A percentile compares a stretch with the other conserved stretches of the same genome.
phyloP scores from a whole-genome alignment of 2,888 invertebrate genomes.

The Meta bourneti region DNA sequence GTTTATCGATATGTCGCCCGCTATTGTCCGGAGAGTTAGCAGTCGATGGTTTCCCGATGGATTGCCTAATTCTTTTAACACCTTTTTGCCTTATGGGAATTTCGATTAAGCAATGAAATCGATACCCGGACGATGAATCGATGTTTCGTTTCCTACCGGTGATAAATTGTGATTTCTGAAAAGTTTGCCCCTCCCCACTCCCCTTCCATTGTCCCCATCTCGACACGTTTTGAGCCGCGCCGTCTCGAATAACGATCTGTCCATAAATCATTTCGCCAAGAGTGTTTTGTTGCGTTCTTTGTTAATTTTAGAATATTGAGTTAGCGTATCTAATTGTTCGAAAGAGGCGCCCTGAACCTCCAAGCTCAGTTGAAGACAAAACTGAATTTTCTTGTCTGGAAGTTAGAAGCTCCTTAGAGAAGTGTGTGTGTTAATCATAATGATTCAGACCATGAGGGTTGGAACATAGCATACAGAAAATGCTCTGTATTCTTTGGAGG shows the following conservation, averaged over 20 bases:
- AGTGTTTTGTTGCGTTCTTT: neutral
- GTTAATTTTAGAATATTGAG: neutral
- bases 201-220: conserved; percentile 3
- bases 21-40: conserved; percentile 62
- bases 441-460: no score
- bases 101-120: conserved; percentile 75
- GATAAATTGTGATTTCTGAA: conserved; percentile 67
- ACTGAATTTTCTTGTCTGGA: no score
- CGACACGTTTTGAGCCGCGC: conserved; percentile 26
- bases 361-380: no score
- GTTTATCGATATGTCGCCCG: conserved; percentile 76
- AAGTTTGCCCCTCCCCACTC: conserved; percentile 35
- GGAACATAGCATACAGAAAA: no score
- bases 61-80: conserved; percentile 77
- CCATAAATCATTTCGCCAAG: conserved; percentile 5
- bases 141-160: conserved; percentile 40
- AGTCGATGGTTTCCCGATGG: conserved; percentile 66
- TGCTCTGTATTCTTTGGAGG: no score
- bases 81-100: conserved; percentile 76
- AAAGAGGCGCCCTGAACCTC: no score
- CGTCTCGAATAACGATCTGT: conserved; percentile 3
- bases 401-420: no score
- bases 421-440: no score
- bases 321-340: neutral
- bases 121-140: conserved; percentile 69